Percentiles rank a stretch among this genome's conserved stretches.
Conservation (phyloP, 2,888 invertebrate species). For the Sminthurides aquaticus region DNA sequence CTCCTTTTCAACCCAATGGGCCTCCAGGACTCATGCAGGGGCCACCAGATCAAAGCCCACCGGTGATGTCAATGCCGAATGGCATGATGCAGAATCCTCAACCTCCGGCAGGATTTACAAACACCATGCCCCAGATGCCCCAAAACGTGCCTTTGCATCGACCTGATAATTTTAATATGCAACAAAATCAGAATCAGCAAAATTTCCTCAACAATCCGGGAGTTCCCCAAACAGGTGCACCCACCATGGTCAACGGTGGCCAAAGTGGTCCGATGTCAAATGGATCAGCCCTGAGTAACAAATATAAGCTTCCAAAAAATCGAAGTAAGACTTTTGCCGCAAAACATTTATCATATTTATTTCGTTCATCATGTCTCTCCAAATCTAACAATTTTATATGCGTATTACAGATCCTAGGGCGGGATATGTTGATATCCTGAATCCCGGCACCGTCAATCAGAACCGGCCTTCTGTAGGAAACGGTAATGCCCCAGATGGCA, state of each 20-base stretch:
- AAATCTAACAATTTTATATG: too few species aligned
- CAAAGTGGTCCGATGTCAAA: constrained; percentile 8
- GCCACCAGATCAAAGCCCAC: not conserved
- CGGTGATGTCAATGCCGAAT: not conserved
- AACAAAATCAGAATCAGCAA: not conserved
- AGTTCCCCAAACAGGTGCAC: not conserved
- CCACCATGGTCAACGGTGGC: not conserved
- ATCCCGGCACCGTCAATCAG: constrained; percentile 53
- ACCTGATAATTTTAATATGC: not conserved
- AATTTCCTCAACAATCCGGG: not conserved
- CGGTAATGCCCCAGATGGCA: constrained; percentile 10
- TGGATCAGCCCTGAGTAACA: constrained; percentile 25
- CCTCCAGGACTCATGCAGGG: not conserved
- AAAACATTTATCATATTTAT: too few species aligned
- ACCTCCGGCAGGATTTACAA: not conserved
- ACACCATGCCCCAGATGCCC: not conserved
- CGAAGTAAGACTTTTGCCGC: constrained; percentile 27
- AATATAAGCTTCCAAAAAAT: constrained; percentile 34
- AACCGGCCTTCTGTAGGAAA: constrained; percentile 41
- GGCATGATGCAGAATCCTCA: not conserved
- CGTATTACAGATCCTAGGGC: constrained; percentile 63
- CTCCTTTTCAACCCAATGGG: constrained; percentile 16
- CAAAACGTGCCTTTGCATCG: not conserved
- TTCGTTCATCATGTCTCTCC: too few species aligned
- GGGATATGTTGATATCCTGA: constrained; percentile 84